Evolutionary conservation across 2,888 invertebrate genomes (phyloP).

Genomic region (Thereva nobilitata): DNA sequence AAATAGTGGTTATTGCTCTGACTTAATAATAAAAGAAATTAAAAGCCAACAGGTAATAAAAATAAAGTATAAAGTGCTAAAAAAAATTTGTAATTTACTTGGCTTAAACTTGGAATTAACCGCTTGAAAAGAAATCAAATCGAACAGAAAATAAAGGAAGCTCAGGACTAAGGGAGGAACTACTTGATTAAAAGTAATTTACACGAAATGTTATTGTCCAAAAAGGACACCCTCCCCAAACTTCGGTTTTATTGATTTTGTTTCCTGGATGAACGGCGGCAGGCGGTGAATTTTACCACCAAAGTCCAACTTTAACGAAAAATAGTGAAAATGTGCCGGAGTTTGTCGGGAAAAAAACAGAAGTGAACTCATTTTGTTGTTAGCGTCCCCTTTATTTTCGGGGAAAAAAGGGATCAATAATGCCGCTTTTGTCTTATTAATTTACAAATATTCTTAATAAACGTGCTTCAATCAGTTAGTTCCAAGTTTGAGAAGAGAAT

Average conservation of each 20-base stretch:
- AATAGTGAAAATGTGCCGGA: slow-evolving; percentile 28
- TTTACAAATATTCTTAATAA: slow-evolving; percentile 4
- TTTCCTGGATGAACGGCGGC: slow-evolving; percentile 3
- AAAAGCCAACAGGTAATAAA: slow-evolving; percentile 28
- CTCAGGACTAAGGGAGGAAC: neutral
- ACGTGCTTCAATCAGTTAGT: slow-evolving; percentile 9
- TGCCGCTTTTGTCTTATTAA: slow-evolving; percentile 9
- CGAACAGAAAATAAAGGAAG: neutral
- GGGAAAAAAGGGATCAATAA: neutral
- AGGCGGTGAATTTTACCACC: too few species aligned
- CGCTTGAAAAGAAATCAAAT: neutral
- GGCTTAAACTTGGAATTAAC: slow-evolving; percentile 21
- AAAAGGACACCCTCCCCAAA: neutral
- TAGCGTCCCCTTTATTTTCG: neutral
- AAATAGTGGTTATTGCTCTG: neutral
- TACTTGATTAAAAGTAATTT: neutral
- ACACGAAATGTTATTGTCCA: slow-evolving; percentile 17
- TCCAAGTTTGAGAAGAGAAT: neutral
- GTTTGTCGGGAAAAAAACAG: neutral
- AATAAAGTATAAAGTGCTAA: neutral
- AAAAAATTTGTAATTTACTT: neutral
- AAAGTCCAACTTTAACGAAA: neutral
- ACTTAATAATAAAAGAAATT: neutral
- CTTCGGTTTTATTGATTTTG: slow-evolving; percentile 25
- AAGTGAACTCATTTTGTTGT: slow-evolving; percentile 3